Base-by-base conservation (phyloP, 2,797 vertebrate species). In the Anabas testudineus region DNA sequence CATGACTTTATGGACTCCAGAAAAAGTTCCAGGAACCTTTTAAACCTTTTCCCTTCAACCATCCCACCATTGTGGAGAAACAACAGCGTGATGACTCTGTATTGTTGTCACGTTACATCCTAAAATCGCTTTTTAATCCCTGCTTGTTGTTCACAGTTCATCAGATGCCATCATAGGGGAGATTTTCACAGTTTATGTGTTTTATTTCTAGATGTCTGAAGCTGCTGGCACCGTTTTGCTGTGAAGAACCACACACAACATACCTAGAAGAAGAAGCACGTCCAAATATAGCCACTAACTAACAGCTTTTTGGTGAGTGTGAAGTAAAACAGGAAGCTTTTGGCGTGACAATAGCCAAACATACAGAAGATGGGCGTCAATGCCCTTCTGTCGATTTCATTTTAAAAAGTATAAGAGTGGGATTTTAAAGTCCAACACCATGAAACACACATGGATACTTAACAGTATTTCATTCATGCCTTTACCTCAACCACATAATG, bases 401-500 rank as follows among this genome's bases (percentile, higher is more conserved):
- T 64, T 12, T 12, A 52, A 43, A 68, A 57, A 0, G 26, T 18
- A 39, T 65, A 43, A 60, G 53, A 21, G 61, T 19, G 16, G 18
- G 10, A 70, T 68, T 71, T 76, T 58, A 59, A 82, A 56, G 66
- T 30, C 51, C 47, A 56, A 64, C 34, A 0, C 45, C 39, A 42
- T 3, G 43, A 74, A 46, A 76, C 63, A 63, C 69, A 80, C 42
- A 58, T 57, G 19, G 68, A 67, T 49, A 67, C 53, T 58, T 9
- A 10, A 28, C 61, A 19, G 10, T 74, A 47, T 19, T 67, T 70
- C 51, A 62, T 51, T 54, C 51, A 54, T 55, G 61, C 75, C 65
- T 19, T 41, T 24, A 36, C 57, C 66, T 74, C 30, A 10, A 60
- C 73, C 81, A 71, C 79, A 78, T 82, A 78, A 85, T 78, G 74